Percentiles rank a stretch among this genome's conserved stretches.
Conservation (phyloP, 1,140 invertebrate species). For the Ooceraea biroi region DNA sequence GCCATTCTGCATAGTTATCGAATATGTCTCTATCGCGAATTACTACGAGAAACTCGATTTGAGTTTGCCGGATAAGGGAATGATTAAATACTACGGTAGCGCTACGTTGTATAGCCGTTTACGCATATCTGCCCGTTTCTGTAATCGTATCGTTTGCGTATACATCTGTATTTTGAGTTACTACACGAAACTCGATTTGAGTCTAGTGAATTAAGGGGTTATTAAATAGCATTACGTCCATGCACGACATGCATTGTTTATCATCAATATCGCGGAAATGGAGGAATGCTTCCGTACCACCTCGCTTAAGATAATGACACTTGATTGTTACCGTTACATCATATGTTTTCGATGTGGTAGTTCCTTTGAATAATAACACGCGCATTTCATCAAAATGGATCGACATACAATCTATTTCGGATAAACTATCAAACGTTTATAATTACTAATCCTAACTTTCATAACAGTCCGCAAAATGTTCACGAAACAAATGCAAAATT, state of each 20-base stretch:
- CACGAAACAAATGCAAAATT: background rate
- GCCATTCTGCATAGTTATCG: slow-evolving; percentile 49
- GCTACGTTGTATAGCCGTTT: slow-evolving; percentile 46
- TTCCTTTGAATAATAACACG: slow-evolving; percentile 36
- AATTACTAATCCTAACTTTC: slow-evolving; percentile 10
- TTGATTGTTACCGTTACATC: slow-evolving; percentile 23
- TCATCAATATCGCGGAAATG: slow-evolving; percentile 18
- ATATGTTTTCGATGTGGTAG: background rate
- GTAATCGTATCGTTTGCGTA: slow-evolving; percentile 55
- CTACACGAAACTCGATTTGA: slow-evolving; percentile 47
- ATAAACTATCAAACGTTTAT: slow-evolving; percentile 23
- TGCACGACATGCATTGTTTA: slow-evolving; percentile 52
- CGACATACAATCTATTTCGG: background rate
- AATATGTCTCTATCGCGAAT: slow-evolving; percentile 63
- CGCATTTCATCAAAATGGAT: background rate
- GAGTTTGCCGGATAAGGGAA: slow-evolving; percentile 60
- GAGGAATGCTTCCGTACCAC: background rate
- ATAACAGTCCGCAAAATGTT: background rate
- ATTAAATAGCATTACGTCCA: slow-evolving; percentile 57
- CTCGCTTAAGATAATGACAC: slow-evolving; percentile 35
- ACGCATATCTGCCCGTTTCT: slow-evolving; percentile 49
- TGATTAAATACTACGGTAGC: slow-evolving; percentile 59
- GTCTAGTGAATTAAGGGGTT: slow-evolving; percentile 60
- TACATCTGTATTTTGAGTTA: slow-evolving; percentile 53
- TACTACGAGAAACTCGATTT: slow-evolving; percentile 60